Conservation (phyloP, 2,113 vertebrate genomes). For the Agapornis roseicollis region DNA sequence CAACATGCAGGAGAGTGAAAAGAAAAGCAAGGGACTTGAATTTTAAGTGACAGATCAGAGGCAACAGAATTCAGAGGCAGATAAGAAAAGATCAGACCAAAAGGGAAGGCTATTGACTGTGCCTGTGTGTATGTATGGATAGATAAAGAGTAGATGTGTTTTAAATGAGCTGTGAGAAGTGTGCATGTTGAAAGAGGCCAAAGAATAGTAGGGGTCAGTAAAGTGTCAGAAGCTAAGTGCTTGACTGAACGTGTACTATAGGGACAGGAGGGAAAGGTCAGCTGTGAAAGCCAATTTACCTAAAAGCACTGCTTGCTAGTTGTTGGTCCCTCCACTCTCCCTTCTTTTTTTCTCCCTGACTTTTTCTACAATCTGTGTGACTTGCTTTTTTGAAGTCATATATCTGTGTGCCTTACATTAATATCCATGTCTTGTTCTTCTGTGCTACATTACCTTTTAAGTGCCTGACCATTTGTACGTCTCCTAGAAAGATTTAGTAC, state of each 20-base stretch:
- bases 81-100: neutral
- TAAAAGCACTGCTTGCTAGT: neutral
- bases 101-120: neutral
- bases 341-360: neutral
- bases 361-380: neutral
- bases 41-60: neutral
- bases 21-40: neutral
- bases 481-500: neutral
- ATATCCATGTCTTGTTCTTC: neutral
- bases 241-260: neutral
- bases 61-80: neutral
- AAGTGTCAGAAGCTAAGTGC: neutral
- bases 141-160: neutral
- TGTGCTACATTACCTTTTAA: neutral
- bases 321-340: neutral
- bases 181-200: neutral
- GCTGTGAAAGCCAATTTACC: neutral
- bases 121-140: neutral
- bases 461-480: neutral
- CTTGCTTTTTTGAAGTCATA: neutral
- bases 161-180: neutral
- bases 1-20: neutral
- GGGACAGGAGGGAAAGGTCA: neutral
- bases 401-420: constrained; percentile 6
- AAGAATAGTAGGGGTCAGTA: neutral